These are phyloP conservation scores for Knipowitschia caucasica DNA, from an alignment of 2,797 vertebrate genomes.

Conservation along the genomic window DNA sequence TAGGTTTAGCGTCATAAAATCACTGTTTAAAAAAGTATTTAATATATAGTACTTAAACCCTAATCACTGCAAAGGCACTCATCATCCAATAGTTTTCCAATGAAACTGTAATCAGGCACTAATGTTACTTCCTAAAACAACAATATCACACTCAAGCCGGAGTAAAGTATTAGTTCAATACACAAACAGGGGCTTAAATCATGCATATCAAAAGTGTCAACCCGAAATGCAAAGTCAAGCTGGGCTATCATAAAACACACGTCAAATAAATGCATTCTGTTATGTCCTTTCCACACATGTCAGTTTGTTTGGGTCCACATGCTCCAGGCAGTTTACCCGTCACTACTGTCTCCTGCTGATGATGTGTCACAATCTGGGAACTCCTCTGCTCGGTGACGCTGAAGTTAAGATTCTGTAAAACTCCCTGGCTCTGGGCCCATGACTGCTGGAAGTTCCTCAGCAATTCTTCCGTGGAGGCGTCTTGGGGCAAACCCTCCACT, in stretches of 20 bases:
- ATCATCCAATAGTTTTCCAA: background rate
- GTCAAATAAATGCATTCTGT: slow-evolving; percentile 23
- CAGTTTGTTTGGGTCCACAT: slow-evolving; percentile 66
- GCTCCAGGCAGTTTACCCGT: slow-evolving; percentile 81
- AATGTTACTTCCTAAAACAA: slow-evolving; percentile 10
- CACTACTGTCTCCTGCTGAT: slow-evolving; percentile 80
- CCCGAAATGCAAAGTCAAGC: slow-evolving; percentile 16
- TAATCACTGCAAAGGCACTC: background rate
- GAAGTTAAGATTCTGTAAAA: slow-evolving; percentile 83
- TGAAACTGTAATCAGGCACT: slow-evolving; percentile 2
- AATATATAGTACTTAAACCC: background rate
- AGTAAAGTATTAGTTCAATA: slow-evolving; percentile 42
- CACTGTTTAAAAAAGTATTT: slow-evolving; percentile 10
- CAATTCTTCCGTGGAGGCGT: slow-evolving; percentile 78
- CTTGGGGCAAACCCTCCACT: slow-evolving; percentile 70
- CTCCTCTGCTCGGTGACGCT: slow-evolving; percentile 77
- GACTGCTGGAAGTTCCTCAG: slow-evolving; percentile 85
- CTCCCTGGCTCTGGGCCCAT: slow-evolving; percentile 84
- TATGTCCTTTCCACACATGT: slow-evolving; percentile 28
- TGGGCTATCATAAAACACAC: slow-evolving; percentile 5
- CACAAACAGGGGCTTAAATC: slow-evolving; percentile 27
- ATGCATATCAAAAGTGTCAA: slow-evolving; percentile 22
- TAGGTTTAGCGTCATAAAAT: background rate
- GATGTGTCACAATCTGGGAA: slow-evolving; percentile 77
- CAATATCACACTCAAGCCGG: slow-evolving; percentile 10